phyloP scores from a whole-genome alignment of 2,888 invertebrate species.

The Mycalesis mineus region DNA sequence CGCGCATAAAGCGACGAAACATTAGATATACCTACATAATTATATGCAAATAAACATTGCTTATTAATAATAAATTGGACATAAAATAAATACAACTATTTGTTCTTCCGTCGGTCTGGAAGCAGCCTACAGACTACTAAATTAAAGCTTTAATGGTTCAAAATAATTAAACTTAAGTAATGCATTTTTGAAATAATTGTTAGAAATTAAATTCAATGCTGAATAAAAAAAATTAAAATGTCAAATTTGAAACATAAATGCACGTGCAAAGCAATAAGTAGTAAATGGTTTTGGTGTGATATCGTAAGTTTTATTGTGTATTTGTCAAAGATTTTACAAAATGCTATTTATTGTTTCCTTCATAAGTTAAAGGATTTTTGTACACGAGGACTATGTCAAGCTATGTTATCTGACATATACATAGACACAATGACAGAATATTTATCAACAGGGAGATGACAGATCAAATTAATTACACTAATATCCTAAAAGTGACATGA shows the following conservation, averaged over 20 bases:
- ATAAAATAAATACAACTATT: background rate
- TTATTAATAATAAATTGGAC: too few species aligned
- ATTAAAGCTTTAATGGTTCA: conserved; percentile 13
- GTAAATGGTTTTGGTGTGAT: background rate
- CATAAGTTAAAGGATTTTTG: too few species aligned
- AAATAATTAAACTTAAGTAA: conserved; percentile 2
- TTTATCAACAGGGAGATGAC: too few species aligned
- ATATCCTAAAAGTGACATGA: too few species aligned
- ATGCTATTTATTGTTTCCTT: too few species aligned
- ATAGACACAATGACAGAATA: too few species aligned
- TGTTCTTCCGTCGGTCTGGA: background rate
- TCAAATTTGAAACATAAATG: background rate
- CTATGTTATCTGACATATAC: too few species aligned
- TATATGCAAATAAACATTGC: too few species aligned
- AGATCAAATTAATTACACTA: too few species aligned
- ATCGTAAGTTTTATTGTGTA: background rate
- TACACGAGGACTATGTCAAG: too few species aligned
- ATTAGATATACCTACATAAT: too few species aligned
- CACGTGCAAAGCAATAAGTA: background rate
- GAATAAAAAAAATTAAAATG: background rate
- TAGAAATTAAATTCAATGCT: background rate
- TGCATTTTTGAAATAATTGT: background rate
- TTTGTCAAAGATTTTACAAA: background rate
- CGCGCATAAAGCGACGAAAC: too few species aligned
- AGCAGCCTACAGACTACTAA: background rate